Evolutionary conservation across 2,113 vertebrate species (phyloP), one percentile per base, ranked within the genome.

Genomic region (Myodes glareolus): DNA sequence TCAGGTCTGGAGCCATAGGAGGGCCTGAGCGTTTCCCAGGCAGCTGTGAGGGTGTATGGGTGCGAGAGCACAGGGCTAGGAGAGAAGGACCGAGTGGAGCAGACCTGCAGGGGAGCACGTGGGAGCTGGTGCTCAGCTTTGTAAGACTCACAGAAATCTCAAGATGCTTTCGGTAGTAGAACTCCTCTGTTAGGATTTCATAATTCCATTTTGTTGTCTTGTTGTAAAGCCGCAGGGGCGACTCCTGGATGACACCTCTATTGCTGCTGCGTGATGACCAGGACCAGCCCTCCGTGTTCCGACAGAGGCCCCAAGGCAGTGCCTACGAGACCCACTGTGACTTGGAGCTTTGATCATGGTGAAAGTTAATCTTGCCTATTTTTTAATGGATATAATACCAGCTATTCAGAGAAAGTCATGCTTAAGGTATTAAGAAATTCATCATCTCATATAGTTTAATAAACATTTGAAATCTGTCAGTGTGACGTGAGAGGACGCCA

Each of bases 161-260:
- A 55, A 29, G 47, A 16, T 45, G 36, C n/a, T 94, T 65, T 58
- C n/a, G n/a, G 0, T 61, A 7, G 0, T 16, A n/a, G 70, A 50
- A 17, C 50, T 73, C 67, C 47, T 23, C 33, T 61, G 65, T 19
- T 33, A 7, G 5, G 2, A 5, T 27, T 39, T 61, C 33, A 58
- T 88, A 76, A 94, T 76, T 78, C 58, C 50, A 2, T 92, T 1
- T 77, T 7, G 42, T 95, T 93, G 86, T 19, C 58, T 93, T 93
- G 42, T 58, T 80, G 86, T 98, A 88, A 98, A 99, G 99, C 99
- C 99, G 95, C 99, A 99, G 97, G 99, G 99, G 96, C 99, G 99
- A 55, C 99, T 99, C 63, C 76, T 96, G 92, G 99, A 99, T 58
- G 99, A 99, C 1, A 97, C 98, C 93, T 99, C 99, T 0, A 99